These are phyloP conservation scores for Sylvilagus floridanus DNA, from an alignment of 2,797 vertebrate genomes.

Conservation along the genomic window DNA sequence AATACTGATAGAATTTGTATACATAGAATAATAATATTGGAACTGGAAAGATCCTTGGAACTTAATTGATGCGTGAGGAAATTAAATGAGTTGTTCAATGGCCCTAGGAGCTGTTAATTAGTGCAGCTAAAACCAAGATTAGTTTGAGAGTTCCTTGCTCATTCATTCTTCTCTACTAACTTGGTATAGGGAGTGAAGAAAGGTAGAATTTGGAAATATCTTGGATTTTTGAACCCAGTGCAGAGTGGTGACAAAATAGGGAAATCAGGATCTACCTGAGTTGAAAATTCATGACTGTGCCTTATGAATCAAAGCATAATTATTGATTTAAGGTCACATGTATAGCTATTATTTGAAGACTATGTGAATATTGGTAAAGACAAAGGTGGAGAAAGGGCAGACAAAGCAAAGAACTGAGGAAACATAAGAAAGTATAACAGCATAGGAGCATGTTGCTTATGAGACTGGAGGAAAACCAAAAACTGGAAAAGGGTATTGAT, in stretches of 20 bases:
- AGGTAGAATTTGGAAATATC: not conserved
- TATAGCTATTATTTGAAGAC: not conserved
- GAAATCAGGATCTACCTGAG: not conserved
- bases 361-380: not conserved
- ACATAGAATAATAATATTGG: not conserved
- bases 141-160: not conserved
- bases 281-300: not conserved
- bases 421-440: not conserved
- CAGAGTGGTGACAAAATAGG: not conserved
- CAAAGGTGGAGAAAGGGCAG: not conserved
- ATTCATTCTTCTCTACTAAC: not conserved
- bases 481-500: not conserved
- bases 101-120: not conserved
- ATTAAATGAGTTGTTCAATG: constrained; percentile 23
- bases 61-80: constrained; percentile 29
- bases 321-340: not conserved
- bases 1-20: not conserved
- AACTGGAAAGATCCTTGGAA: not conserved
- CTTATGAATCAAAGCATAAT: not conserved
- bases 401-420: not conserved
- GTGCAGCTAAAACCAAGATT: constrained; percentile 11
- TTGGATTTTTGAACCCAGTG: not conserved
- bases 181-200: not conserved
- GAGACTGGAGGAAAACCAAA: not conserved
- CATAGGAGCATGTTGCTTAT: not conserved